Percentiles rank a stretch among this genome's conserved stretches.
Evolutionary conservation across 2,888 invertebrate genomes (phyloP).

Genomic region (Athetis lepigone): DNA sequence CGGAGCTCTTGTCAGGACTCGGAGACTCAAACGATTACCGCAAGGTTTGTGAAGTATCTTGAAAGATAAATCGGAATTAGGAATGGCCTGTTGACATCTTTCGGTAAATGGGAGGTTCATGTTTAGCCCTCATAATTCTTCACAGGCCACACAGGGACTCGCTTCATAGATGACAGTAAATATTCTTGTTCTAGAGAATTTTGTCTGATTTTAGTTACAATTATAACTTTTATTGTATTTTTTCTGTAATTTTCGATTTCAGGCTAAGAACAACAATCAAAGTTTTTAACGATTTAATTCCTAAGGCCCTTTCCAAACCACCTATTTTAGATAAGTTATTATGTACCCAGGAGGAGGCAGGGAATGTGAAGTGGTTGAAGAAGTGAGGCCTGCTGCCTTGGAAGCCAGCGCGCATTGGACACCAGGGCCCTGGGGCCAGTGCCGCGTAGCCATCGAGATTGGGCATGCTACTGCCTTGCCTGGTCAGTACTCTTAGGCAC

Average conservation of each 20-base stretch:
- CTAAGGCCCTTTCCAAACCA: not conserved
- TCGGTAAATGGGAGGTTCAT: no score
- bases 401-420: constrained; percentile 90
- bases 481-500: constrained; percentile 52
- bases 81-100: not conserved
- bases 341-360: constrained; percentile 80
- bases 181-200: no score
- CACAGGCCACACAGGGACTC: no score
- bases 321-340: not conserved
- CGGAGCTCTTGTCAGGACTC: constrained; percentile 86
- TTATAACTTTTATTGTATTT: no score
- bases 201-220: no score
- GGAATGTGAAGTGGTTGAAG: constrained; percentile 86
- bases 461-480: constrained; percentile 72
- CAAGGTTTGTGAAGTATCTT: constrained; percentile 76
- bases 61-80: not conserved
- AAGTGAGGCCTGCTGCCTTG: constrained; percentile 82
- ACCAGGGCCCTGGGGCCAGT: constrained; percentile 87
- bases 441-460: constrained; percentile 84
- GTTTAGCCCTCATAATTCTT: no score
- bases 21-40: constrained; percentile 82
- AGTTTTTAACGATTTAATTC: no score
- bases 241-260: no score
- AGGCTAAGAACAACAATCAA: no score
- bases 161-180: no score